phyloP scores from a whole-genome alignment of 2,113 vertebrate species.

The Desmodus rotundus region DNA sequence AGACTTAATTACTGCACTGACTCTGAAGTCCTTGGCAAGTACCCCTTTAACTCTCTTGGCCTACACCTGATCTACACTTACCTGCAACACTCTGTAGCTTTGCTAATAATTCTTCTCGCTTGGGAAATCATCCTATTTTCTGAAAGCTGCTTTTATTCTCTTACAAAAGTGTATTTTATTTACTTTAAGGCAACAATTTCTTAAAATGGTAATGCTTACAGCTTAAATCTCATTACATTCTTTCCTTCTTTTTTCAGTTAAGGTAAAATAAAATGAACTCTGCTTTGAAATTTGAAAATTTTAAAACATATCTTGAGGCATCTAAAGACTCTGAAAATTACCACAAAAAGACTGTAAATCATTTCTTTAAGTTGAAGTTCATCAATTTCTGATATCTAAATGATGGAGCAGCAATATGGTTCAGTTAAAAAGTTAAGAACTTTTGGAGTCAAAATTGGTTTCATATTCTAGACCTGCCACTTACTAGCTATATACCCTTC shows the following conservation, averaged over 20 bases:
- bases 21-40: background rate
- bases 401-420: background rate
- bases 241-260: slow-evolving; percentile 23
- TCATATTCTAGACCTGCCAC: background rate
- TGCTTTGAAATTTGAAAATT: slow-evolving; percentile 32
- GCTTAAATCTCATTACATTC: slow-evolving; percentile 6
- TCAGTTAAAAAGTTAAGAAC: background rate
- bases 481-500: background rate
- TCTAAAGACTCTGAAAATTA: slow-evolving; percentile 52
- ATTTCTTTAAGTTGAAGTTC: background rate
- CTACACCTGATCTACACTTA: background rate
- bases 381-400: background rate
- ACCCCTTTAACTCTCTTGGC: background rate
- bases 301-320: slow-evolving; percentile 5
- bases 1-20: background rate
- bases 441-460: background rate
- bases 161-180: background rate
- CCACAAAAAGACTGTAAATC: background rate
- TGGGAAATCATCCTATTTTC: background rate
- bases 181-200: slow-evolving; percentile 11
- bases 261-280: slow-evolving; percentile 28
- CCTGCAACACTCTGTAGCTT: background rate
- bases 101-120: slow-evolving; percentile 24
- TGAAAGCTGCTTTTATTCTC: background rate
- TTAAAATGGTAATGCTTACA: background rate